Conservation (phyloP, 1,140 invertebrate genomes). For the Aradophagus sp. region DNA sequence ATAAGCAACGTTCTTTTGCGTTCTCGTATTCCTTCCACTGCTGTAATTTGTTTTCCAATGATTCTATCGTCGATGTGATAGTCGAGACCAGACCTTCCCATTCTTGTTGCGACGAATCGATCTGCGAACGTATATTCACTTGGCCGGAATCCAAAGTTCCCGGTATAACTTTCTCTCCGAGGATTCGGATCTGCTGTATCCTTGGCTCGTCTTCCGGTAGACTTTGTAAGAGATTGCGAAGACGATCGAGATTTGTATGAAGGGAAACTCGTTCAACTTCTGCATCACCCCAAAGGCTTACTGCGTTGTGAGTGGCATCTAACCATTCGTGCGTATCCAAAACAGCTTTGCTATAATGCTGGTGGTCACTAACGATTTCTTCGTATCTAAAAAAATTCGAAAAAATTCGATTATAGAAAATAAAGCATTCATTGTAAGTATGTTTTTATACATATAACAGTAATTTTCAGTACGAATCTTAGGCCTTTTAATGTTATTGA, state of each 20-base stretch:
- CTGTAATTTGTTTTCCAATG: constrained; percentile 86
- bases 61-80: constrained; percentile 84
- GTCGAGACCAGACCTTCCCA: constrained; percentile 89
- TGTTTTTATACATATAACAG: constrained; percentile 5
- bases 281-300: constrained; percentile 89
- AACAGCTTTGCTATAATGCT: constrained; percentile 92
- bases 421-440: too few species aligned
- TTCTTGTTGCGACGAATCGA: constrained; percentile 90
- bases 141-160: constrained; percentile 91
- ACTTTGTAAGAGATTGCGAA: constrained; percentile 83
- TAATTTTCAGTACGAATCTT: too few species aligned
- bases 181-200: constrained; percentile 83
- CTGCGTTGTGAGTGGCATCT: constrained; percentile 89
- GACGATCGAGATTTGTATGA: constrained; percentile 91
- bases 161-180: constrained; percentile 93
- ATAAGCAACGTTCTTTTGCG: constrained; percentile 87
- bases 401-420: too few species aligned
- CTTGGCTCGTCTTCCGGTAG: constrained; percentile 90
- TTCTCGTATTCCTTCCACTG: constrained; percentile 94
- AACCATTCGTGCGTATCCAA: constrained; percentile 93
- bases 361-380: constrained; percentile 92
- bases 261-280: constrained; percentile 91
- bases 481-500: too few species aligned
- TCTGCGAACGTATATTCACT: constrained; percentile 87
- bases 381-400: constrained; percentile 83